Base-by-base conservation (phyloP, 2,797 vertebrate genomes). In the Rhabdophis nuchalis region DNA sequence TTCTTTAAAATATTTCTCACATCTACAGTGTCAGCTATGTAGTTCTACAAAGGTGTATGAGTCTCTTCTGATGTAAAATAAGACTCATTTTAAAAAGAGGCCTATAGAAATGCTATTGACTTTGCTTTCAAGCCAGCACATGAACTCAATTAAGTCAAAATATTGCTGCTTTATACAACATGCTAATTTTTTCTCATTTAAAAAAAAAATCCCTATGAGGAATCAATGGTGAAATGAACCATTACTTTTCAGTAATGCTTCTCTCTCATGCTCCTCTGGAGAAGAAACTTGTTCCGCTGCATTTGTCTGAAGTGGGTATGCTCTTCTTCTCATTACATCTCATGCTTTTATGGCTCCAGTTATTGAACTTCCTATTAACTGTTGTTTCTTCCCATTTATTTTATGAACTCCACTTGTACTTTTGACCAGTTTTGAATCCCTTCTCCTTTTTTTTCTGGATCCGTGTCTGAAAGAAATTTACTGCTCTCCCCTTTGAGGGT, bases 211-310 rank as follows among this genome's bases (percentile, higher is more conserved):
- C 41, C 36, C 56, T 46, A 5, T 86, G 46, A 90, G 54, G 85
- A 50, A 90, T 93, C 56, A 6, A 85, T 85, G 68, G 86, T 93
- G 86, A 93, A 90, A 88, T 88, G 92, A 93, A 90, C 61, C 92
- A 85, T 90, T 82, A 46, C 64, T 46, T 90, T 64, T 90, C 68
- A 41, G 56, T 85, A 90, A 90, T 93, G 56, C 46, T n/a, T 52
- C 46, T 93, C 56, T 86, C n/a, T 90, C 68, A 88, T 41, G 68
- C 89, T 88, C 56, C 85, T 88, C 92, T 85, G 92, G 64, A 87
- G 92, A 87, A 88, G 64, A 50, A 85, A 85, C 64, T 87, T 88
- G 64, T 53, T 72, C 32, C 53, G 88, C 41, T 11, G 41, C n/a
- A 41, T 18, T 82, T 90, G 85, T 61, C 46, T 41, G 41, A 82